Evolutionary conservation across 1,140 invertebrate species (phyloP).

Genomic region (Theocolax elegans): DNA sequence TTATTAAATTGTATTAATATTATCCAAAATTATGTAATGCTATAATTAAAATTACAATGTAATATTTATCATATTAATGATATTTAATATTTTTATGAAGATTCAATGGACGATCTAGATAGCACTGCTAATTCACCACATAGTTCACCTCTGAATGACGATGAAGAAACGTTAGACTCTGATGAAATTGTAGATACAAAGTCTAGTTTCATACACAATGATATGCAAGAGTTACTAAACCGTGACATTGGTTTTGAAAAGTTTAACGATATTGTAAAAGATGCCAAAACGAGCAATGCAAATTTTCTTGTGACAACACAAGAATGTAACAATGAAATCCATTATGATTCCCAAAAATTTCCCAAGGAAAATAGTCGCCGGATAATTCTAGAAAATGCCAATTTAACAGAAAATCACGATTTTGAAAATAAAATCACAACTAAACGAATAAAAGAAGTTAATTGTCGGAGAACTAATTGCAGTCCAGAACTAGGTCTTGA

Average conservation of each 20-base stretch:
- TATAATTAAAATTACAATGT: conserved; percentile 19
- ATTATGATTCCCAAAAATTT: conserved; percentile 75
- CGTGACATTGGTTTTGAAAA: conserved; percentile 48
- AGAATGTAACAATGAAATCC: conserved; percentile 69
- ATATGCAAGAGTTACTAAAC: conserved; percentile 50
- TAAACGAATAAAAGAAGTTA: conserved; percentile 63
- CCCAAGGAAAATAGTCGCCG: conserved; percentile 63
- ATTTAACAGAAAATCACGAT: conserved; percentile 64
- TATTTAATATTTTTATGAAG: too few relatives aligned
- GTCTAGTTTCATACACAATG: conserved; percentile 59
- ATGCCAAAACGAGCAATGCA: conserved; percentile 74
- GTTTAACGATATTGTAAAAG: conserved; percentile 72
- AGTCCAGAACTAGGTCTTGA: too few relatives aligned
- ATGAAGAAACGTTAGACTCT: conserved; percentile 58
- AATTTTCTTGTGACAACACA: conserved; percentile 71
- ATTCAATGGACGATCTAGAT: conserved; percentile 56
- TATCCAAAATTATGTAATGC: not conserved
- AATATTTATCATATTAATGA: too few relatives aligned
- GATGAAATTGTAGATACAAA: conserved; percentile 58
- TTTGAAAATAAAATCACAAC: conserved; percentile 67
- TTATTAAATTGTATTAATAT: conserved; percentile 21
- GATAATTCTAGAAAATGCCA: conserved; percentile 62
- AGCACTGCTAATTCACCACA: conserved; percentile 59
- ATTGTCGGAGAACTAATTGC: conserved; percentile 56
- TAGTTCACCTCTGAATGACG: conserved; percentile 56